Evolutionary conservation across 2,888 invertebrate species (phyloP).

Genomic region (Lasius fuliginosus): DNA sequence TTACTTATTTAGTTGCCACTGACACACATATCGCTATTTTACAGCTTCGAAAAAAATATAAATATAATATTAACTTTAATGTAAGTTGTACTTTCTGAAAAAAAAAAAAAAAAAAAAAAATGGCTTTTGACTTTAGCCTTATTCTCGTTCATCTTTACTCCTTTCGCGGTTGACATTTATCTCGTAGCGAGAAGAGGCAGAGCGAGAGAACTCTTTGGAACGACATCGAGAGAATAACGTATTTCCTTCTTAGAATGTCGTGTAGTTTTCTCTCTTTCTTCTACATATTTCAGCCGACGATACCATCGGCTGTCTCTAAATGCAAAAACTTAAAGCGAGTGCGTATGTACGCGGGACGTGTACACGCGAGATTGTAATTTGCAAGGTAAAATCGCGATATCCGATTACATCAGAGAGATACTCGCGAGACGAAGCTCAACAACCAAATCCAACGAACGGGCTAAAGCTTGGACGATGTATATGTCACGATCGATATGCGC

Average conservation of each 20-base stretch:
- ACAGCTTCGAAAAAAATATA: not conserved
- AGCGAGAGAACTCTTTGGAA: not conserved
- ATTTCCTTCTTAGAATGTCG: not conserved
- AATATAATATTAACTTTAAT: not conserved
- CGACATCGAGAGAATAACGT: not conserved
- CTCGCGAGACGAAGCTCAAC: not conserved
- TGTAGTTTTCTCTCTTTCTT: not conserved
- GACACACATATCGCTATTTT: not conserved
- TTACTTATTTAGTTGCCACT: not conserved
- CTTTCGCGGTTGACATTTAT: not conserved
- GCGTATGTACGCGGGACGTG: not conserved
- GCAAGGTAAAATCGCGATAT: constrained; percentile 15
- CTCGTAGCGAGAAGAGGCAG: not conserved
- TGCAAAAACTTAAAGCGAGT: constrained; percentile 4
- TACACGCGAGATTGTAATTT: constrained; percentile 54
- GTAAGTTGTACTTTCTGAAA: not conserved
- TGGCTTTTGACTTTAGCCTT: not conserved
- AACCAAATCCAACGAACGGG: not conserved
- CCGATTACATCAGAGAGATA: not conserved
- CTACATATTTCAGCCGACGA: constrained; percentile 14
- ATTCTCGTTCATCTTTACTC: not conserved
- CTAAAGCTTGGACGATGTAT: constrained; percentile 10
- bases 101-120: no score
- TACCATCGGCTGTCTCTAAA: constrained; percentile 29
- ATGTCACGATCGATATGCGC: not conserved